Evolutionary conservation across 2,888 invertebrate species (phyloP).

Genomic region (Cheilosia vulpina): DNA sequence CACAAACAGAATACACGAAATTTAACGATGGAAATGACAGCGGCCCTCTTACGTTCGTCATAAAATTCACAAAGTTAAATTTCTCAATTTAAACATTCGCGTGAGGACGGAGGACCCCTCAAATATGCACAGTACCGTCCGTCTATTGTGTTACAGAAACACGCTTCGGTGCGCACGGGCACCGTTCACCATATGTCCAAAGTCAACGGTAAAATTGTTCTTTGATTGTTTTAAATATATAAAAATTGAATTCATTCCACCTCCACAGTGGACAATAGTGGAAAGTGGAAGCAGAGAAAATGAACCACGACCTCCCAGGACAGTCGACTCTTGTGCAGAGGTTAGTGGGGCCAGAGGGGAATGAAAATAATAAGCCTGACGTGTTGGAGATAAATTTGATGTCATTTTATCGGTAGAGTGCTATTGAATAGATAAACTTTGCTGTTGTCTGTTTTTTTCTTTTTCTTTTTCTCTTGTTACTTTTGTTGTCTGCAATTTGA

Average conservation of each 20-base stretch:
- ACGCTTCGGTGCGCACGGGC: neutral
- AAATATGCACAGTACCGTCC: neutral
- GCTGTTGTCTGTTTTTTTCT: constrained; percentile 41
- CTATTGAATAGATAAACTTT: constrained; percentile 72
- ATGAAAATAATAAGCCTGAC: constrained; percentile 68
- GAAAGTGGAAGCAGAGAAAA: neutral
- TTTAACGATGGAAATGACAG: constrained; percentile 55
- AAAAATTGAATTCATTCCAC: constrained; percentile 65
- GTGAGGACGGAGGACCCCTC: constrained; percentile 25
- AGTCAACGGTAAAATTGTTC: constrained; percentile 57
- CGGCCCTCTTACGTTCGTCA: constrained; percentile 38
- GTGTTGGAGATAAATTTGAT: constrained; percentile 73
- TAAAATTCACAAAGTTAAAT: constrained; percentile 64
- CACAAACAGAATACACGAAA: constrained; percentile 9
- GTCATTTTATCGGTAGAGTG: constrained; percentile 71
- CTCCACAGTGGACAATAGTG: constrained; percentile 38
- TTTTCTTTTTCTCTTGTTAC: constrained; percentile 21
- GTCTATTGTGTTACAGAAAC: neutral
- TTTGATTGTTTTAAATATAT: constrained; percentile 66
- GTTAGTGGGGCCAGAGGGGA: neutral
- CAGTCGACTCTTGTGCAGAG: constrained; percentile 11
- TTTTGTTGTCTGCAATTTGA: constrained; percentile 37
- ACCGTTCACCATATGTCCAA: constrained; percentile 38
- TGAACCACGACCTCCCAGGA: neutral
- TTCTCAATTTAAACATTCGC: constrained; percentile 65